phyloP scores from a whole-genome alignment of 2,797 vertebrate genomes.

The Hypotaenidia philippensis region DNA sequence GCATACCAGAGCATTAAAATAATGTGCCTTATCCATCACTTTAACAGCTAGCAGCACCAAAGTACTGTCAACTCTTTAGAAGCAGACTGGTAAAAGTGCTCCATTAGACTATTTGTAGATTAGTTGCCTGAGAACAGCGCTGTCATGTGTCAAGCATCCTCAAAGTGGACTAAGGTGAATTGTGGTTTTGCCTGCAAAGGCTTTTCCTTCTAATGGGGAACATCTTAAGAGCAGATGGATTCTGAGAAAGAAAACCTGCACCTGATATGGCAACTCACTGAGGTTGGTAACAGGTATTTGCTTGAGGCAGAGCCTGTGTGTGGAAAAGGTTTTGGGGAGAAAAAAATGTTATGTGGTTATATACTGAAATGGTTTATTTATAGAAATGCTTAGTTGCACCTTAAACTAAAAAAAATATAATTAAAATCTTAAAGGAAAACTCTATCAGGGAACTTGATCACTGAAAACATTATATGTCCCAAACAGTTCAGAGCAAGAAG shows the following conservation, averaged over 20 bases:
- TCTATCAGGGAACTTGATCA: not conserved
- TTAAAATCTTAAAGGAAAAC: not conserved
- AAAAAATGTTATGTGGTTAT: not conserved
- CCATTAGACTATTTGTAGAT: constrained; percentile 10
- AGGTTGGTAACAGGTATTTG: not conserved
- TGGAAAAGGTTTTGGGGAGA: not conserved
- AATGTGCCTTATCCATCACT: not conserved
- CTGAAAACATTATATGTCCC: not conserved
- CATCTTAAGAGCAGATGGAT: not conserved
- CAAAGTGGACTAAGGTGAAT: not conserved
- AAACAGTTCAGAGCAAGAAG: not conserved
- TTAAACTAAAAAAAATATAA: not conserved
- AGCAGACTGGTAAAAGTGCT: not conserved
- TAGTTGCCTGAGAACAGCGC: not conserved
- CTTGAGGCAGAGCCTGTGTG: not conserved
- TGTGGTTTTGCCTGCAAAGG: not conserved
- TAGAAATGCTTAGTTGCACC: not conserved
- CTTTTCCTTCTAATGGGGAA: not conserved
- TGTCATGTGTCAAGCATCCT: not conserved
- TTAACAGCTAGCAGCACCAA: not conserved
- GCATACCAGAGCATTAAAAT: not conserved
- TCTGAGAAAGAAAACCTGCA: not conserved
- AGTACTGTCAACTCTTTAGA: not conserved
- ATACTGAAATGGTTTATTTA: not conserved
- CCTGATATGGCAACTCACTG: not conserved